Evolutionary conservation across 2,888 invertebrate genomes (phyloP), one percentile per base, ranked within the genome.

Genomic region (Margaritifera margaritifera): DNA sequence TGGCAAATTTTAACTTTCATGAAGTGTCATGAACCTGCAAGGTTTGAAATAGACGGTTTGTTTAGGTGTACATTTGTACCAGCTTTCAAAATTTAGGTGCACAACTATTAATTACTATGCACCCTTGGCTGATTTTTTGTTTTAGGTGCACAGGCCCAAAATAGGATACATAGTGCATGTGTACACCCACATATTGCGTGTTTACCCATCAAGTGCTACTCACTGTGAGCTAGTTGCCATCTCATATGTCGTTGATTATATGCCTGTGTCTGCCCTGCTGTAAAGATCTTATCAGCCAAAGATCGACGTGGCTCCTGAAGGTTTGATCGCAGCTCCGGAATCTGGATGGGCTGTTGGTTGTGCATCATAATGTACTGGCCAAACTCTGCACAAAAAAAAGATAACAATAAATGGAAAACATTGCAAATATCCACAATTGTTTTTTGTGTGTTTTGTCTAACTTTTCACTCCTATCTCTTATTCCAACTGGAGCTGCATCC

Each of bases 311-410:
- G 78, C 63, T 86, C 83, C 4, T 84, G 80, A 50, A 90, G 71
- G 63, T 89, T 90, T 4, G 87, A 85, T 22, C 86, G 79, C 24
- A 90, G 79, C 71, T 90, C 90, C 2, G 90, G 90, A 52, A 89
- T 84, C 80, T 90, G 90, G 22, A 84, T 80, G 19, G 74, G 64
- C 18, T 71, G 66, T 62, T 79, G 77, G 52, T 70, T 70, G 25
- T 50, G 65, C 31, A 84, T 80, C 15, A 68, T 69, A 56, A 87
- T 81, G 70, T 42, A 42, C 24, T 80, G 75, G 42, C 84, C 86
- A 20, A 89, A 82, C 62, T 88, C 90, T 89, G 76, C 24, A 83
- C 74, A 62, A 58, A 56, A 56, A 55, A 31, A 42, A 25, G 19
- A 50, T 19, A 51, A 57, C 22, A 51, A 42, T 22, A 42, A 6